A percentile compares a stretch with the other conserved stretches of the same genome.
Conservation (phyloP, 2,888 invertebrate genomes). For the Macrophya annulata region DNA sequence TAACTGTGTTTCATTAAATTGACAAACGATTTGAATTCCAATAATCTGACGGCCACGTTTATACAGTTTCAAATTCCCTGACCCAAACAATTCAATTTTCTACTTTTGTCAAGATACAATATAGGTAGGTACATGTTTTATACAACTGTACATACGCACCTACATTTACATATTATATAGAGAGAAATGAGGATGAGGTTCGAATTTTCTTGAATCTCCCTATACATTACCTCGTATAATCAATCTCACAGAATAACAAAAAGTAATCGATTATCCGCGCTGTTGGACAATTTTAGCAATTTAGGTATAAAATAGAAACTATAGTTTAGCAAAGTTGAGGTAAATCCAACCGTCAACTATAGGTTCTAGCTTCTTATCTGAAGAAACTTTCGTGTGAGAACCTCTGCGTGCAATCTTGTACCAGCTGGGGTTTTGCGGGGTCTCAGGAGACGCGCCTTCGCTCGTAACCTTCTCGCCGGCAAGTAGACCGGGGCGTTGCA, state of each 20-base stretch:
- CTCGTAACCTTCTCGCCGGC: conserved; percentile 73
- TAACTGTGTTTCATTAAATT: conserved; percentile 49
- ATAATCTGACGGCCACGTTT: conserved; percentile 19
- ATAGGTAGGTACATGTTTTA: too few species aligned
- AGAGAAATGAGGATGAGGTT: too few species aligned
- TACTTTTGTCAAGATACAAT: not conserved
- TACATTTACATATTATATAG: too few species aligned
- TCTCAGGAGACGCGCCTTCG: conserved; percentile 70
- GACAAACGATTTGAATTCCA: conserved; percentile 42
- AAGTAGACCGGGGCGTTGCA: conserved; percentile 64
- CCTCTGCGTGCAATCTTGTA: conserved; percentile 78
- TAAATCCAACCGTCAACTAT: not conserved
- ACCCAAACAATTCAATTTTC: not conserved
- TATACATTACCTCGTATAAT: not conserved
- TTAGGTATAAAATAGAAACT: not conserved
- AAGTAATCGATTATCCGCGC: not conserved
- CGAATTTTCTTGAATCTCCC: not conserved
- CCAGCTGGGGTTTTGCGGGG: conserved; percentile 76
- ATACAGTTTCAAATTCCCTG: not conserved
- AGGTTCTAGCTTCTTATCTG: not conserved
- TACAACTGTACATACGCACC: too few species aligned
- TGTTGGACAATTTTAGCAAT: not conserved
- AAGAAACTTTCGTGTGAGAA: conserved; percentile 68
- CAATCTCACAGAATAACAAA: not conserved
- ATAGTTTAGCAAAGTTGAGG: not conserved